Evolutionary conservation across 1,140 invertebrate species (phyloP), one percentile per base, ranked within the genome.

Genomic region (Stenopsyche tienmushanensis): DNA sequence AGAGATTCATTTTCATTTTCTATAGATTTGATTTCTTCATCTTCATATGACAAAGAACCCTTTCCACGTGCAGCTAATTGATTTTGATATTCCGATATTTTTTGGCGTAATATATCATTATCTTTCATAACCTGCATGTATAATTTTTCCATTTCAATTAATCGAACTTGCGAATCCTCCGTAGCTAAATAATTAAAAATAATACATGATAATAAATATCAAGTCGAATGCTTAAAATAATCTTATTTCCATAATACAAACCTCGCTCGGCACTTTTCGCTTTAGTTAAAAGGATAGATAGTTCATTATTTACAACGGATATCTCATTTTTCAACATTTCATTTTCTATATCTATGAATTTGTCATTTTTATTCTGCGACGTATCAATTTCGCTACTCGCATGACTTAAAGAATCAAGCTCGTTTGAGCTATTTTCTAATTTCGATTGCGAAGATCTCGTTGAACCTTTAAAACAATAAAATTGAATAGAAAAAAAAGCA

Each of bases 291-390:
- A 84, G 71, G 54, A 82, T 75, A 13, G 80, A 76, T 71, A 86
- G 76, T 73, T 86, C 85, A 71, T 83, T 80, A 67, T 83, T 84
- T 2, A 86, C 73, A 18, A 79, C 82, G 26, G 80, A 73, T 8
- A 86, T 77, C 75, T 87, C 85, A 73, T 80, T 84, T 69, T 78
- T 78, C 21, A 87, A 72, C 55, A 85, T 52, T 24, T 70, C 55
- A 70, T 75, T 76, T 68, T 78, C 73, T 26, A 64, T 67, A 54
- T 72, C 62, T 24, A 67, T 44, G 62, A 18, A 10, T 9, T 49
- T 49, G 3, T 41, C 29, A 39, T n/a, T n/a, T n/a, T n/a, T n/a
- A n/a, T n/a, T n/a, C n/a, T n/a, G n/a, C n/a, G n/a, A n/a, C n/a
- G n/a, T n/a, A n/a, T n/a, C n/a, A n/a, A n/a, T n/a, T n/a, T n/a